Base-by-base conservation (phyloP, 2,113 vertebrate genomes). In the Candoia aspera region DNA sequence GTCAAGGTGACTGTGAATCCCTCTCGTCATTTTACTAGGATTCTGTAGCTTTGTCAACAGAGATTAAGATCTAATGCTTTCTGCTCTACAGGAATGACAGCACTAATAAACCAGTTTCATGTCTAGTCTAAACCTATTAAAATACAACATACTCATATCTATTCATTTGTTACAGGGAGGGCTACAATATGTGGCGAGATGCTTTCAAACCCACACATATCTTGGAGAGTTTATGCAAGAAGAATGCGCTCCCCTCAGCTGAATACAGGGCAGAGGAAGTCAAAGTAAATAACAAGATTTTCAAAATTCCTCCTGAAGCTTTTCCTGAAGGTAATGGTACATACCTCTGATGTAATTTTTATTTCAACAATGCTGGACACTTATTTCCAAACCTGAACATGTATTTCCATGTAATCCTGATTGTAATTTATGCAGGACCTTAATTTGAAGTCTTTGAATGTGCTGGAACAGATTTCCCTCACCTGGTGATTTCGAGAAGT, bases 201-300 rank as follows among this genome's bases (percentile, higher is more conserved):
- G 97, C 97, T 9, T 98, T 99, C 95, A 98, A 97, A 93, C 99
- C 99, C 5, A 97, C 98, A 0, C 97, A 98, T 94, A 98, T 99
- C 95, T 97, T 99, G 96, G 97, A 96, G 0, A 98, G 98, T 83
- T 97, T 99, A 73, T 99, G 99, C 97, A 98, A 97, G 92, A 98
- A 98, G 90, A 98, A 98, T 54, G 96, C 96, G 0, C 97, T 99
- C 90, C 96, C 97, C 0, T 92, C 95, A 53, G 97, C 98, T 12
- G 99, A 99, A 90, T 99, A 98, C 96, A 96, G 98, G 91, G 68
- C 57, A 0, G 96, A 96, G 1, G 98, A 98, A 93, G 97, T 99
- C 93, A 99, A 99, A 97, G 98, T 99, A 90, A 98, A 98, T 96
- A 99, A 98, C 95, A 99, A 98, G 96, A 98, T 99, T 96, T 99